Conservation (phyloP, 2,888 invertebrate species). For the Horisme vitalbata region DNA sequence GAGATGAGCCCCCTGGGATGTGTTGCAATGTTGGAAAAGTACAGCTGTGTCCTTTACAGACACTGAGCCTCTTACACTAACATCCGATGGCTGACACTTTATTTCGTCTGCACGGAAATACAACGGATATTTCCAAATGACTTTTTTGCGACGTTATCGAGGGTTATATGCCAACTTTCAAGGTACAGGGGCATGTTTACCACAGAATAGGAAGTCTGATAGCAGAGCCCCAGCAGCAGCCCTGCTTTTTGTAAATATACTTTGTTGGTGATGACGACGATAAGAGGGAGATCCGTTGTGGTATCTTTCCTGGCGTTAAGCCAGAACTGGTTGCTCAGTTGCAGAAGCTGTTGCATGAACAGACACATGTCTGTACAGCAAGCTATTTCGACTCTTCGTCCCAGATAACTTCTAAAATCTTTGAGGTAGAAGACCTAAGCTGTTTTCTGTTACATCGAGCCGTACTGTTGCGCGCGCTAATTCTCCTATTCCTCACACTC, state of each 20-base stretch:
- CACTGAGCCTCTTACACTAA: constrained; percentile 49
- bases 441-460: too few relatives aligned
- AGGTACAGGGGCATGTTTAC: constrained; percentile 28
- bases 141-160: constrained; percentile 38
- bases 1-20: constrained; percentile 52
- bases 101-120: constrained; percentile 40
- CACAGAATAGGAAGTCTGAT: constrained; percentile 6
- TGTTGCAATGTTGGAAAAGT: constrained; percentile 59
- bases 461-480: too few relatives aligned
- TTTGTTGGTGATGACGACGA: neutral
- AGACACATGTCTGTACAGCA: too few relatives aligned
- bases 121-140: constrained; percentile 44
- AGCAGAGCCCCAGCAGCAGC: neutral
- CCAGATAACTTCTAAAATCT: too few relatives aligned
- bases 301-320: neutral
- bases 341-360: neutral
- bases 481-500: too few relatives aligned
- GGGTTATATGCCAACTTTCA: too few relatives aligned
- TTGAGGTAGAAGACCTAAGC: too few relatives aligned
- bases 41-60: constrained; percentile 47
- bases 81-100: constrained; percentile 40
- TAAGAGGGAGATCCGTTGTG: neutral
- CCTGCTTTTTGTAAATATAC: neutral
- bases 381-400: too few relatives aligned
- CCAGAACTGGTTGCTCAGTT: neutral